Conservation (phyloP, 2,797 vertebrate species). For the Natrix natrix region DNA sequence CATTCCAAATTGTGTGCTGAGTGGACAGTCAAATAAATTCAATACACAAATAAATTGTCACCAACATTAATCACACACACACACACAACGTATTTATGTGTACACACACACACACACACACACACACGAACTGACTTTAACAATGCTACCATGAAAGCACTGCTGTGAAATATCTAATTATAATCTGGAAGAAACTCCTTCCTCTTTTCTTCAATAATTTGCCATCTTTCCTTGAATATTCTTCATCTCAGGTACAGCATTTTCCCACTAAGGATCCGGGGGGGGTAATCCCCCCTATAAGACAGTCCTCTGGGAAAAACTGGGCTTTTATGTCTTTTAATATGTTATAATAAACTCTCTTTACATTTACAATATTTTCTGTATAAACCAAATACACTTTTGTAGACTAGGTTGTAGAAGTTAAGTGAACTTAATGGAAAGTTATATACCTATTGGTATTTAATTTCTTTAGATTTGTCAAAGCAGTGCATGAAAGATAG, state of each 20-base stretch:
- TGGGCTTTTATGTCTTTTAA: neutral
- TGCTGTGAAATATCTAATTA: neutral
- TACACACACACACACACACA: too few species aligned
- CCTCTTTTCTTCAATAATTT: neutral
- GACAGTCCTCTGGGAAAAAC: neutral
- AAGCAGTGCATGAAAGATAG: neutral
- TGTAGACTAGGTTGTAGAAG: neutral
- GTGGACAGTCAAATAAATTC: neutral
- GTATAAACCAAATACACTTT: slow-evolving; percentile 10
- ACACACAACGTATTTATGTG: neutral
- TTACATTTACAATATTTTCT: neutral
- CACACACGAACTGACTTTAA: neutral
- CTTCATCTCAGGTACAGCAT: neutral
- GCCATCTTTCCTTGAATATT: neutral
- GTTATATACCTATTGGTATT: neutral
- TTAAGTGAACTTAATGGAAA: neutral
- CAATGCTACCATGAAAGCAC: neutral
- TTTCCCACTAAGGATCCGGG: neutral
- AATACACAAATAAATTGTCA: neutral
- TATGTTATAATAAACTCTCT: neutral
- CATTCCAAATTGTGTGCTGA: neutral
- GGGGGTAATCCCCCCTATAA: neutral
- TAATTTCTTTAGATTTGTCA: neutral
- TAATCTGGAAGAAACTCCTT: neutral
- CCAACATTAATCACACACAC: neutral